Evolutionary conservation across 1,140 invertebrate species (phyloP).

Genomic region (Fopius arisanus): DNA sequence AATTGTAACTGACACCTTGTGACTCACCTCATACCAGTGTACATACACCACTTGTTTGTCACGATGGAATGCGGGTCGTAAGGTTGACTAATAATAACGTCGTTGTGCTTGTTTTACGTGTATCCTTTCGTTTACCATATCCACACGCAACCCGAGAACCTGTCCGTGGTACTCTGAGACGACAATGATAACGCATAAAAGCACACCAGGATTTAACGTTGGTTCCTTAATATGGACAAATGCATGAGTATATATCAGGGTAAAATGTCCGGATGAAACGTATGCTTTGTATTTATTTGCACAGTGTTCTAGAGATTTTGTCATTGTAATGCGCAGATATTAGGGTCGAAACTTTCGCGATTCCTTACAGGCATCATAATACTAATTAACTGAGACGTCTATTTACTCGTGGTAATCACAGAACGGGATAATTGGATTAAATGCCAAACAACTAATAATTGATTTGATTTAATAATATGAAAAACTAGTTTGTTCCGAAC

Average conservation of each 20-base stretch:
- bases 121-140: constrained; percentile 3
- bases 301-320: constrained; percentile 52
- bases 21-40: neutral
- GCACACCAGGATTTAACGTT: constrained; percentile 6
- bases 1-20: constrained; percentile 12
- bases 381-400: neutral
- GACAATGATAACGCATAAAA: constrained; percentile 38
- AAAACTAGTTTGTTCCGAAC: no score
- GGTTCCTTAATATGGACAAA: constrained; percentile 59
- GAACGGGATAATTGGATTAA: neutral
- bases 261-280: constrained; percentile 37
- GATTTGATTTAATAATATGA: neutral
- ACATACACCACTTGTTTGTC: constrained; percentile 15
- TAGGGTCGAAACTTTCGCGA: neutral
- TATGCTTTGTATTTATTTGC: constrained; percentile 62
- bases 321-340: constrained; percentile 44
- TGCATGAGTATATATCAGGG: constrained; percentile 57
- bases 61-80: constrained; percentile 1
- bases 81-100: constrained; percentile 16
- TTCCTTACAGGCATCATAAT: neutral
- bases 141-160: constrained; percentile 12
- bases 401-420: neutral
- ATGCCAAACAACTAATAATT: neutral
- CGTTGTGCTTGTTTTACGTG: constrained; percentile 8
- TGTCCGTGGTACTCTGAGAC: constrained; percentile 4